Evolutionary conservation across 2,113 vertebrate species (phyloP).

Genomic region (Chlamydotis undulata): DNA sequence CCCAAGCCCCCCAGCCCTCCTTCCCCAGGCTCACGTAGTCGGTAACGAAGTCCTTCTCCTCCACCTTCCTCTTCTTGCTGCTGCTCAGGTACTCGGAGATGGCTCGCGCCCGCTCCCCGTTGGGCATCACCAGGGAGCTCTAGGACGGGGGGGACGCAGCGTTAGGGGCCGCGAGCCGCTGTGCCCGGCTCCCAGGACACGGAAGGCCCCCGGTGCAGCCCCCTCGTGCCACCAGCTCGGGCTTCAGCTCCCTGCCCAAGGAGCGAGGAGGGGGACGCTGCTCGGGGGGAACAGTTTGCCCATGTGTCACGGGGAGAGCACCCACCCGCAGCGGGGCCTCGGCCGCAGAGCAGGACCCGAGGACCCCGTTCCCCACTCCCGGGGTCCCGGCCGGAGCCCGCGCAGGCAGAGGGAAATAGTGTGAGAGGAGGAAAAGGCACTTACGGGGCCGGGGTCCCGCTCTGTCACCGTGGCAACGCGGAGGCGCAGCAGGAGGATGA

Average conservation of each 20-base stretch:
- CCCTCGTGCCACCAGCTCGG: rapidly evolving
- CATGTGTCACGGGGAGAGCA: rapidly evolving
- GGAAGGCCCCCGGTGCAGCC: neutral
- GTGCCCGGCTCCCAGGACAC: neutral
- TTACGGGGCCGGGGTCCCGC: slow-evolving; percentile 74
- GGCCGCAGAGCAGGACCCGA: neutral
- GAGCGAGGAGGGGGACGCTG: neutral
- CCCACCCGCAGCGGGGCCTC: neutral
- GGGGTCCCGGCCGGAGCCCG: neutral
- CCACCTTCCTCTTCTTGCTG: slow-evolving; percentile 91
- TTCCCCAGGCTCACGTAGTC: slow-evolving; percentile 79
- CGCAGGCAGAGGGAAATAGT: neutral
- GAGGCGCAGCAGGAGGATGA: neutral
- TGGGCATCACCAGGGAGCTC: slow-evolving; percentile 67
- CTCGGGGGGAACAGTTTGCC: neutral
- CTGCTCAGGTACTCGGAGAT: slow-evolving; percentile 90
- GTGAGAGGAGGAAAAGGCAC: slow-evolving; percentile 5
- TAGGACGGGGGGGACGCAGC: neutral
- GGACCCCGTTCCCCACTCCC: neutral
- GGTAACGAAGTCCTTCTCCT: slow-evolving; percentile 89
- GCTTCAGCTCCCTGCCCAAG: neutral
- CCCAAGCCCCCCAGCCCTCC: neutral
- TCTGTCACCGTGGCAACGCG: slow-evolving; percentile 57
- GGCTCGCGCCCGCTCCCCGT: slow-evolving; percentile 84
- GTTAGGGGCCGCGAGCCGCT: neutral